Base-by-base conservation (phyloP, 2,888 invertebrate genomes). In the Phaonia tiefii region DNA sequence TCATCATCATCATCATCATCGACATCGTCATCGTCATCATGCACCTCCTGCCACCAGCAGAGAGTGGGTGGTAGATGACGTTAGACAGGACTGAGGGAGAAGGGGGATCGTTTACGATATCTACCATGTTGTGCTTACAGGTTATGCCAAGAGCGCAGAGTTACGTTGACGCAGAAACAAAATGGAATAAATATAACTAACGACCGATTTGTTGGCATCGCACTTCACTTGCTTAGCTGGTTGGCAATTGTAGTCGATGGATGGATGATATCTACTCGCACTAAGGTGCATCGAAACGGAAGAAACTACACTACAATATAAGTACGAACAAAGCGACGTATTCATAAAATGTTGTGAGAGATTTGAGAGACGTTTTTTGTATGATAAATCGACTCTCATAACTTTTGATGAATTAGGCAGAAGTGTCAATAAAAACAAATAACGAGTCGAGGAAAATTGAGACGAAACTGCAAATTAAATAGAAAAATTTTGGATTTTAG, bases 111-210 rank as follows among this genome's bases (percentile, higher is more conserved):
- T 3, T 31, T 31, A 31, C 20, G 17, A 20, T 20, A 17, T 51
- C 51, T 11, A 51, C 15, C 58, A 37, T 15, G 25, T 56, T 37
- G 31, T n/a, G 13, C 15, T 37, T n/a, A 15, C 46, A 13, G 17
- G 10, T 17, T 74, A n/a, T 56, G 17, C 17, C 22, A 44, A 15
- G n/a, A 37, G 44, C 31, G 31, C n/a, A 70, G 73, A 69, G 73
- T 76, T 66, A 79, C 73, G 72, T 56, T 71, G 69, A 73, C 75
- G 73, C 72, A 72, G 42, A 70, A 39, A 72, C 75, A 78, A 78
- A 75, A 72, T 56, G 71, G 17, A 22, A 71, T 75, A 72, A 81
- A 77, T 69, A 76, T 66, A 80, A 74, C 74, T 76, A 80, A 78
- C 80, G 72, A 78, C 60, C 78, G 77, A 69, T 80, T 81, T 75